Conservation (phyloP, 2,888 invertebrate genomes). For the Augiades crinisus region DNA sequence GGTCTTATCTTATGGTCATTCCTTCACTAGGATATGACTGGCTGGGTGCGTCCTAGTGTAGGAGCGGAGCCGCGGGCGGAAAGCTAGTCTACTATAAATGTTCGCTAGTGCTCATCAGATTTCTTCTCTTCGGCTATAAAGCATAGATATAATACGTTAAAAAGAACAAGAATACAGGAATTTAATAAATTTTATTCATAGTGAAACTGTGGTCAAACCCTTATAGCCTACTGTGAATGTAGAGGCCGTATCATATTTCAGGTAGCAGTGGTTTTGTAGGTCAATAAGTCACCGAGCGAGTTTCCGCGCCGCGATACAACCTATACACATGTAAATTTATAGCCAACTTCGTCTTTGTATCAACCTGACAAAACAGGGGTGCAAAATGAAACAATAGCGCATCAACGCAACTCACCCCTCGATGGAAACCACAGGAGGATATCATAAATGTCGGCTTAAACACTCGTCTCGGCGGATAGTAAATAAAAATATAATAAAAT, state of each 20-base stretch:
- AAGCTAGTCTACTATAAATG: no score
- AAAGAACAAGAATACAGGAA: no score
- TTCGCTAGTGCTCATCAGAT: no score
- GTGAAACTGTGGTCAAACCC: conserved; percentile 4
- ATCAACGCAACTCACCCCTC: conserved; percentile 62
- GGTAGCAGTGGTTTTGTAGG: conserved; percentile 23
- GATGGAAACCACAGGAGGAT: conserved; percentile 72
- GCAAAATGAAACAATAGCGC: conserved; percentile 71
- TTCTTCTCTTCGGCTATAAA: no score
- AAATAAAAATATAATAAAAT: conserved; percentile 80
- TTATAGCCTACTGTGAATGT: conserved; percentile 1
- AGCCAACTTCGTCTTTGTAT: conserved; percentile 44
- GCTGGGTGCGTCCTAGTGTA: no score
- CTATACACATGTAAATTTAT: conserved; percentile 26
- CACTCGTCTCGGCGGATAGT: conserved; percentile 74
- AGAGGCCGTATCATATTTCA: conserved; percentile 20
- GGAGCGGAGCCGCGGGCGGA: no score
- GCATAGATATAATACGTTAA: no score
- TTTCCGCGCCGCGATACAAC: conserved; percentile 22
- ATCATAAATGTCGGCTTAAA: conserved; percentile 80
- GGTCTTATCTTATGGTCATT: no score
- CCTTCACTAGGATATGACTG: no score
- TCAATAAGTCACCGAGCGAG: conserved; percentile 25
- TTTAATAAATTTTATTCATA: neutral
- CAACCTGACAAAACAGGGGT: conserved; percentile 68